Evolutionary conservation across 2,797 vertebrate species (phyloP), one percentile per base, ranked within the genome.

Genomic region (Alca torda): DNA sequence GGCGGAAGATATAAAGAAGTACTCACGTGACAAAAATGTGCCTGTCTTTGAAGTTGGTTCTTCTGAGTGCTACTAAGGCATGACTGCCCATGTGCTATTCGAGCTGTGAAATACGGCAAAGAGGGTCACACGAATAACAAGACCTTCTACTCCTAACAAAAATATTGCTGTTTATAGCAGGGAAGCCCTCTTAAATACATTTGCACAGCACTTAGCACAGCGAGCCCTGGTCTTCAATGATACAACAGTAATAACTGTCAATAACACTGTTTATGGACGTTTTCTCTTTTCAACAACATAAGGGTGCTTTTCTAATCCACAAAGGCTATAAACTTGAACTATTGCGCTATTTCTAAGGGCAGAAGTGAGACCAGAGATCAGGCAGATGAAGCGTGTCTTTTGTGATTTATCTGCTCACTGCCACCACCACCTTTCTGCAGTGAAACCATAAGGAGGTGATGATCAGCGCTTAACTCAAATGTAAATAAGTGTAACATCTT

Each of bases 301-400:
- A 84, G 59, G 68, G 72, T 89, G 37, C 79, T 94, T 96, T 94
- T 83, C 79, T 87, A 90, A 94, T 96, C 77, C 87, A 51, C 63
- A 73, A 84, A 94, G 80, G 83, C 87, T 84, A 90, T 96, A 91
- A 94, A 94, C 70, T 45, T 94, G 87, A 93, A 89, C 95, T 94
- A 94, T 37, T 93, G 87, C 85, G 73, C 67, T 87, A 70, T 95
- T 96, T 87, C 90, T 60, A 73, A 91, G 93, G 93, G 87, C 90
- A 94, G 88, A 90, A 94, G 89, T 83, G 81, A 91, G 93, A 93
- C 25, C 75, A 95, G 93, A 95, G 93, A 95, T 93, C 81, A 95
- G 78, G 70, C 91, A 95, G 90, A 93, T 59, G 90, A 92, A 95
- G 86, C 25, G 2, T 91, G 88, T 80, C 92, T 91, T 82, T 46